Evolutionary conservation across 2,113 vertebrate species (phyloP), one percentile per base, ranked within the genome.

Genomic region (Macroglossus sobrinus): DNA sequence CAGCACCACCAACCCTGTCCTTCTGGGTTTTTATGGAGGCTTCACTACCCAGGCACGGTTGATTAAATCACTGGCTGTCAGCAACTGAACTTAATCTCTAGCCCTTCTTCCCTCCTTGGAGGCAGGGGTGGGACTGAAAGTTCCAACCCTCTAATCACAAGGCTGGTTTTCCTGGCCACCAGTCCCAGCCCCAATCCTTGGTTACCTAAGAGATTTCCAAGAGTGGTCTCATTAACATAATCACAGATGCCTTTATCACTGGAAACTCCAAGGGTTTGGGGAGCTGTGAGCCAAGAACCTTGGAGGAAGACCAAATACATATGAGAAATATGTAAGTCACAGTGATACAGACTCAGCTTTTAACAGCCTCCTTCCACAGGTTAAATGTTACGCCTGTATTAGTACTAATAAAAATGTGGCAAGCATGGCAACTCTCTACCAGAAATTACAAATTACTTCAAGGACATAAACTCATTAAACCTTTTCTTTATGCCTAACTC

Each of bases 401-500:
- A 53, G 22, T 45, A 71, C 16, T 69, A 75, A 78, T 47, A 30
- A 28, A 45, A 90, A 64, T 14, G 1, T 14, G 38, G 12, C 40
- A 93, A 22, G 45, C 16, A 14, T 33, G n/a, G 5, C 10, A 84
- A 40, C 9, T n/a, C 4, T 9, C n/a, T 71, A 53, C 69, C 6
- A 82, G 40, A 45, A 92, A 93, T 47, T 75, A 64, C 18, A 85
- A 59, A 82, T 43, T 63, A 4, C 28, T 87, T 91, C 64, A 63
- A 91, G 13, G 50, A 84, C 64, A 88, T 33, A 86, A 9, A 28
- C 22, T 55, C 88, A 30, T 82, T 59, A 75, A 38, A 7, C 14
- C 33, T 90, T 96, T 95, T 91, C 10, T 74, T 78, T 66, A 47
- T 66, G 33, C 53, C 47, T 69, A 57, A 63, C 8, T 76, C 40